Conservation (phyloP, 2,888 invertebrate genomes). For the Stictocephala bisonia region DNA sequence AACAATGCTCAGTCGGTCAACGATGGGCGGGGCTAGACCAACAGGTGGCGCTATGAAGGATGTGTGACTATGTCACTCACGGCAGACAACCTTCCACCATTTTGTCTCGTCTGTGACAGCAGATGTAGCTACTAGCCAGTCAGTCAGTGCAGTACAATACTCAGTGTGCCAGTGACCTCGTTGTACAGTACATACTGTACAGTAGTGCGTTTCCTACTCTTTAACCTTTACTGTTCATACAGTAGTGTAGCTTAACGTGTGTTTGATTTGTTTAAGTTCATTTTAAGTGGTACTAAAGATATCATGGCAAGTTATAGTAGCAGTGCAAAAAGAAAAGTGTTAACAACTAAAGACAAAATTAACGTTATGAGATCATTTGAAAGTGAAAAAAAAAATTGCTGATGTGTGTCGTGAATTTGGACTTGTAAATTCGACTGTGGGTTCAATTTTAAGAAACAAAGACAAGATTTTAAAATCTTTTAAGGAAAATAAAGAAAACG, state of each 20-base stretch:
- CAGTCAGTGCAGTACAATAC: too few species aligned
- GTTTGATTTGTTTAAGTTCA: not conserved
- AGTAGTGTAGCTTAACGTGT: not conserved
- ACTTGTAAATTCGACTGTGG: slow-evolving; percentile 29
- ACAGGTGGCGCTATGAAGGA: too few species aligned
- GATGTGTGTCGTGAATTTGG: slow-evolving; percentile 18
- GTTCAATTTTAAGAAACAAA: slow-evolving; percentile 30
- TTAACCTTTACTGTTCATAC: too few species aligned
- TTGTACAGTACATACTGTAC: not conserved
- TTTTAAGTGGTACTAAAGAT: slow-evolving; percentile 6
- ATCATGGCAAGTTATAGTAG: not conserved
- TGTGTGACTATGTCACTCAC: too few species aligned
- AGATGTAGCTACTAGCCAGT: too few species aligned
- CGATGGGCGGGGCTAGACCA: too few species aligned
- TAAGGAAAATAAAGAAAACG: slow-evolving; percentile 12
- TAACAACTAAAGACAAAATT: slow-evolving; percentile 23
- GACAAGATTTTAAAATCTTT: slow-evolving; percentile 15
- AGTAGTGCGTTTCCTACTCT: too few species aligned
- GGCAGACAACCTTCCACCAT: too few species aligned
- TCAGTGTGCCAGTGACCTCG: not conserved
- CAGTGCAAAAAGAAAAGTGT: slow-evolving; percentile 10
- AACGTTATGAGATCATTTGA: slow-evolving; percentile 14
- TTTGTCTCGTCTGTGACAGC: too few species aligned
- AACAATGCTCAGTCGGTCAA: too few species aligned
- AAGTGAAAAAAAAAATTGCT: slow-evolving; percentile 8